Conservation (phyloP, 35 echinoderm and acorn worm genomes). For the Stichopus chloronotus region DNA sequence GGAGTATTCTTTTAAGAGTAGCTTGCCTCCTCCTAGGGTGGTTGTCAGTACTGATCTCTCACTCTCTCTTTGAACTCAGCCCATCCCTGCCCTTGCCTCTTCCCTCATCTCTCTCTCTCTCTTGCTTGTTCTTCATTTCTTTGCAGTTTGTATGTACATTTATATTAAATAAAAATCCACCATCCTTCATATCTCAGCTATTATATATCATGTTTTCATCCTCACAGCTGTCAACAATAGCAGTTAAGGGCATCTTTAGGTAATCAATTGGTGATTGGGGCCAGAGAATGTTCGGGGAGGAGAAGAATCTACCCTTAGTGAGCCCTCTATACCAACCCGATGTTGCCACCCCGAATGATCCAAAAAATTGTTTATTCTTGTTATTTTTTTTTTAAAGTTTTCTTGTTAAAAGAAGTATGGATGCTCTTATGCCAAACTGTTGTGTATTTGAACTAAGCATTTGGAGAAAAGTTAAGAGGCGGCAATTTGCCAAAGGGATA, state of each 20-base stretch:
- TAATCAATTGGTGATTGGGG: conserved; percentile 27
- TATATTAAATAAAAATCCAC: not conserved
- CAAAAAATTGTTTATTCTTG: not conserved
- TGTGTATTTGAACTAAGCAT: not conserved
- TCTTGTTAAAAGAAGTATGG: not conserved
- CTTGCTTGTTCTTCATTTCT: not conserved
- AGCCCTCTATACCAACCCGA: not conserved
- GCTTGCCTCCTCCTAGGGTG: no score
- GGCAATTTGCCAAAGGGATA: no score
- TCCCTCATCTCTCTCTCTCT: not conserved
- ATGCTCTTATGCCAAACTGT: not conserved
- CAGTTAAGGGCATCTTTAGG: conserved; percentile 20
- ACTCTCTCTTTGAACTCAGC: not conserved
- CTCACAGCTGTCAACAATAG: conserved; percentile 48
- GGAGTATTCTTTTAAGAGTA: no score
- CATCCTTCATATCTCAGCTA: conserved; percentile 11
- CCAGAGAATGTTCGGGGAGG: conserved; percentile 20
- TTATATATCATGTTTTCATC: conserved; percentile 26
- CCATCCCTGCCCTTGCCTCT: not conserved
- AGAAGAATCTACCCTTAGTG: not conserved
- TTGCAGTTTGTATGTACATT: not conserved
- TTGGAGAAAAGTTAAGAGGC: not conserved
- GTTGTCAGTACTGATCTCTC: no score
- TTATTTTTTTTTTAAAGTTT: not conserved
- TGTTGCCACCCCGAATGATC: not conserved